Evolutionary conservation across 2,888 invertebrate genomes (phyloP).

Genomic region (Lissonota sp.): DNA sequence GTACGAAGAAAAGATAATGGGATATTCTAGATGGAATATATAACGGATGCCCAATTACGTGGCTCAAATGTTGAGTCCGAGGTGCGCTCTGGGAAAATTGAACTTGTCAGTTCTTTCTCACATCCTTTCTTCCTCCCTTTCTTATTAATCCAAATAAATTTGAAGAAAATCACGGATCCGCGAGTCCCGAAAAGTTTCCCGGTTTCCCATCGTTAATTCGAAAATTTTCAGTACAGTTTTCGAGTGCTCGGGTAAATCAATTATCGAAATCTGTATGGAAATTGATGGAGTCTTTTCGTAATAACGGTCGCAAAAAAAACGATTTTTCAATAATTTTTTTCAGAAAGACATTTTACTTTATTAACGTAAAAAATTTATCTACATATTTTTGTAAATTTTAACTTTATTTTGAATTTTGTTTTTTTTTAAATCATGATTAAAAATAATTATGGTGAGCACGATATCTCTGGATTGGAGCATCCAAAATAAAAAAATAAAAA

Average conservation of each 20-base stretch:
- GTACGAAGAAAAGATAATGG: slow-evolving; percentile 56
- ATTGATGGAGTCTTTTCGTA: too few relatives aligned
- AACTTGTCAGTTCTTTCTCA: slow-evolving; percentile 10
- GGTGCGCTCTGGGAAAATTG: slow-evolving; percentile 35
- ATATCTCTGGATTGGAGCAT: background rate
- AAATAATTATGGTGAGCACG: too few relatives aligned
- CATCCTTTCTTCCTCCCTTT: background rate
- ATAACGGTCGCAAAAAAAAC: background rate
- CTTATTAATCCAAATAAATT: too few relatives aligned
- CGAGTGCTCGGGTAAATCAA: too few relatives aligned
- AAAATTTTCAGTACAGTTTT: background rate
- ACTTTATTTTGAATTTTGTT: too few relatives aligned
- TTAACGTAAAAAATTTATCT: too few relatives aligned
- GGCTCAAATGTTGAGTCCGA: slow-evolving; percentile 51
- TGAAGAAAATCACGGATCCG: too few relatives aligned
- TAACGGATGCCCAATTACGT: slow-evolving; percentile 67
- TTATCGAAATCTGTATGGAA: too few relatives aligned
- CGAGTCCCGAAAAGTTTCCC: background rate
- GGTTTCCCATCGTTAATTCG: background rate
- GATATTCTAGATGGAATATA: slow-evolving; percentile 61
- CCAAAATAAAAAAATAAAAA: background rate
- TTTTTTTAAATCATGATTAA: too few relatives aligned
- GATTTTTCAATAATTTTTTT: too few relatives aligned
- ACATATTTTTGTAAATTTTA: too few relatives aligned
- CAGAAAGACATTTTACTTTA: too few relatives aligned